Conservation (phyloP, 2,797 vertebrate species). For the Acanthornis magna region DNA sequence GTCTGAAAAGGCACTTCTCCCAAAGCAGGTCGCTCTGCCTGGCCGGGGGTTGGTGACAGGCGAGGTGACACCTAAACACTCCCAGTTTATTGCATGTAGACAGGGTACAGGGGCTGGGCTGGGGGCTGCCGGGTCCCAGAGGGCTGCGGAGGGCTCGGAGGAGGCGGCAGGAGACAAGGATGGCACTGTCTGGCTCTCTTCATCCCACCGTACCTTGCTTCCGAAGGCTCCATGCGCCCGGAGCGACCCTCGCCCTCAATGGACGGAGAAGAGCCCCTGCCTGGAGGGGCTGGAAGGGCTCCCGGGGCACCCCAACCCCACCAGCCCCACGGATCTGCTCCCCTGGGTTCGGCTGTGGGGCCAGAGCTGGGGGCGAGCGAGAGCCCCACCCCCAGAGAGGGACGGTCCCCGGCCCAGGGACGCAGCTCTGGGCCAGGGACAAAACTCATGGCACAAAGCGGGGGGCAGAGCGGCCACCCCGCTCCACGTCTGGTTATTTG, state of each 20-base stretch:
- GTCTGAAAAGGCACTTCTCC: constrained; percentile 69
- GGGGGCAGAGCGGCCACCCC: background rate
- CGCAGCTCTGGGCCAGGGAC: background rate
- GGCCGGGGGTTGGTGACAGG: background rate
- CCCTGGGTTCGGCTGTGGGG: background rate
- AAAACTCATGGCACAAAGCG: background rate
- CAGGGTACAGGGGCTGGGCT: background rate
- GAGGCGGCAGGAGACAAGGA: background rate
- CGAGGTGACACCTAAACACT: constrained; percentile 17
- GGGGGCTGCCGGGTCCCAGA: background rate
- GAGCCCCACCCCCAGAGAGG: background rate
- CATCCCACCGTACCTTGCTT: background rate
- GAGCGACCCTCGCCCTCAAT: background rate
- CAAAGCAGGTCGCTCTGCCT: constrained; percentile 41
- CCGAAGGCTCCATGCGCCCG: background rate
- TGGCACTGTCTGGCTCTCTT: background rate
- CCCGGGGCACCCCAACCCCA: background rate
- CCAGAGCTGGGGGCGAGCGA: background rate
- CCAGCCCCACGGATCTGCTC: background rate
- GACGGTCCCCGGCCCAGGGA: background rate
- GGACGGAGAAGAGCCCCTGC: constrained; percentile 35
- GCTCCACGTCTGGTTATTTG: constrained; percentile 36
- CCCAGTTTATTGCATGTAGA: constrained; percentile 61
- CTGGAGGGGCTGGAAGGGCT: background rate
- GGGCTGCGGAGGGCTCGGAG: background rate